Evolutionary conservation across 2,888 invertebrate species (phyloP), one percentile per base, ranked within the genome.

Genomic region (Panopea generosa): DNA sequence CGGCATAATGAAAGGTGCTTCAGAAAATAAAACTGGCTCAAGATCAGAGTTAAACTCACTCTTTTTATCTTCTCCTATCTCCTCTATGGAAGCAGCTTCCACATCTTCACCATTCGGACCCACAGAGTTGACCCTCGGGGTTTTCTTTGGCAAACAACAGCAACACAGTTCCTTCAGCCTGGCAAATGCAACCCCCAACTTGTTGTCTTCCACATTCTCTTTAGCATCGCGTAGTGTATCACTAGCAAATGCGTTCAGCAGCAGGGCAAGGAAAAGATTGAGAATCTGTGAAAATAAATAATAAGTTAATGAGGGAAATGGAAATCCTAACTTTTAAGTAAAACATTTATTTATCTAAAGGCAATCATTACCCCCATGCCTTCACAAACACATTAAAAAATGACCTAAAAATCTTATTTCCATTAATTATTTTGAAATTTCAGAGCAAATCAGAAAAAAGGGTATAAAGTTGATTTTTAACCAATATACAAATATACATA

Each of bases 221-320:
- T 84, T 81, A 38, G 85, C 81, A 62, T 87, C 86, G 20, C 83
- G 74, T 16, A 91, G 73, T 16, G 88, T 82, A 79, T 92, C 92
- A 47, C 86, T 87, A 14, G 90, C 90, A 84, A 98, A 98, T 91
- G 98, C 98, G 94, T 98, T 98, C 94, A 99, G 97, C 94, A 99
- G 95, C 95, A 98, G 95, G 92, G 98, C 98, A 95, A 99, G 96
- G 95, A 99, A 99, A 94, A 98, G 96, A 93, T 98, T 98, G 92
- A 98, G 96, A 85, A 92, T 90, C 92, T 92, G 62, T 9, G 59
- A 33, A 14, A n/a, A n/a, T n/a, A n/a, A n/a, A n/a, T n/a, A n/a
- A n/a, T n/a, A n/a, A n/a, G n/a, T n/a, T n/a, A n/a, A n/a, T n/a
- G n/a, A n/a, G n/a, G n/a, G n/a, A n/a, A n/a, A n/a, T n/a, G n/a